Evolutionary conservation across 2,888 invertebrate genomes (phyloP), one percentile per base, ranked within the genome.

Genomic region (Uloborus plumipes): DNA sequence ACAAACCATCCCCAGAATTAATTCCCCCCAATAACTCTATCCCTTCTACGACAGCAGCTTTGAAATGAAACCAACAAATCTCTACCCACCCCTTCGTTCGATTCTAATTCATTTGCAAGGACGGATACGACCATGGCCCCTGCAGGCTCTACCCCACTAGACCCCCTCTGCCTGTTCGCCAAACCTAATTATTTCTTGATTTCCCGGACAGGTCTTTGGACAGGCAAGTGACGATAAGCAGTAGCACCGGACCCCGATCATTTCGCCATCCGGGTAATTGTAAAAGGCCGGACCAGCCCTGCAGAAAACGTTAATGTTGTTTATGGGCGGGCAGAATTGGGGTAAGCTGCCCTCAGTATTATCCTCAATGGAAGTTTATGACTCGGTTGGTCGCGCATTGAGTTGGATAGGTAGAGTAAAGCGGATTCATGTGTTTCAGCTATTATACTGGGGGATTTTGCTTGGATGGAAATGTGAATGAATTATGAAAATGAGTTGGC

Each of bases 31-130:
- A 39, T 53, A 20, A 18, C n/a, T 39, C 22, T 39, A 26, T 22
- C 15, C 69, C 58, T 26, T 18, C 18, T 55, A 18, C 55, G 55
- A 55, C 20, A 16, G 9, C 20, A 39, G 55, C 15, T 20, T 31
- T 61, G 61, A 61, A 77, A 71, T 71, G 77, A 78, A 78, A 78
- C 71, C 58, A 71, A 78, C 77, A 78, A 78, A 78, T 78, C 77
- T 78, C 61, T 61, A 61, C 16, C 6, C 50, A 11, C 73, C 14
- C 55, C 11, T 26, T 16, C 13, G 61, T n/a, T 22, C 31, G 31
- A 20, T 61, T 61, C 31, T 61, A 61, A 61, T 61, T 61, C 22
- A 61, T 61, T 61, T 26, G 16, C 22, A 31, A 22, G 61, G 7
- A 9, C 9, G 31, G 31, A 26, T 31, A 26, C 26, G 39, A 7